phyloP scores from a whole-genome alignment of 2,888 invertebrate species.

The Serripes groenlandicus region DNA sequence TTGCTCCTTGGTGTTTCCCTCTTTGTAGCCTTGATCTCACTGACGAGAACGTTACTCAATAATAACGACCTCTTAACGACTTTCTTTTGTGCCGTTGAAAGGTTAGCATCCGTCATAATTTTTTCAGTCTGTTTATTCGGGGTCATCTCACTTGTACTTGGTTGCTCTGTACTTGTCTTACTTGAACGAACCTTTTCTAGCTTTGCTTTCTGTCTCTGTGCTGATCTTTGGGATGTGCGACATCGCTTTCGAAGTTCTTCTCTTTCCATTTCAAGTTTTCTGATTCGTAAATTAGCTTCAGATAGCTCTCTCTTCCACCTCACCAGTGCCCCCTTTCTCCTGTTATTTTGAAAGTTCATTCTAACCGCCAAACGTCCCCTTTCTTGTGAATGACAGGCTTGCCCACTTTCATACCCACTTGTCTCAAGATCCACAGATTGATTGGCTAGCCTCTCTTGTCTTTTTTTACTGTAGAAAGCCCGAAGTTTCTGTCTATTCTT shows the following conservation, averaged over 20 bases:
- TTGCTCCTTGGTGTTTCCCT: no score
- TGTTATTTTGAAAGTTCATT: no score
- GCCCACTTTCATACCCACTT: conserved; percentile 49
- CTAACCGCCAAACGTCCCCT: no score
- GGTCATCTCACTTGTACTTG: conserved; percentile 25
- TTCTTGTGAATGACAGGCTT: neutral
- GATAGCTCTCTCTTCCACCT: conserved; percentile 33
- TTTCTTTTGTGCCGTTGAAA: conserved; percentile 12
- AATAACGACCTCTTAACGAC: conserved; percentile 25
- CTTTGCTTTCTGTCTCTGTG: conserved; percentile 28
- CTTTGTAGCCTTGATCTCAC: no score
- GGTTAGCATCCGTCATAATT: conserved; percentile 24
- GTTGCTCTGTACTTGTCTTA: no score
- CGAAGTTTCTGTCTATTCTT: conserved; percentile 27
- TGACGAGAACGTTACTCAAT: conserved; percentile 16
- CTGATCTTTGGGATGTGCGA: conserved; percentile 24
- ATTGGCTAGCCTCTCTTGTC: neutral
- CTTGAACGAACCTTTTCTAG: no score
- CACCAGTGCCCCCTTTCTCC: conserved; percentile 26
- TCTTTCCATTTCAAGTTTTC: conserved; percentile 39
- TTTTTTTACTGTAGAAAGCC: conserved; percentile 28
- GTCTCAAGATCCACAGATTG: conserved; percentile 1
- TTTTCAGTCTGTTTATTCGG: conserved; percentile 42
- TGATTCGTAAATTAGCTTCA: conserved; percentile 27
- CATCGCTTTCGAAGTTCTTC: neutral